These are phyloP conservation scores for Olivierus martensii DNA, from an alignment of 1,140 invertebrate genomes.

Conservation along the genomic window DNA sequence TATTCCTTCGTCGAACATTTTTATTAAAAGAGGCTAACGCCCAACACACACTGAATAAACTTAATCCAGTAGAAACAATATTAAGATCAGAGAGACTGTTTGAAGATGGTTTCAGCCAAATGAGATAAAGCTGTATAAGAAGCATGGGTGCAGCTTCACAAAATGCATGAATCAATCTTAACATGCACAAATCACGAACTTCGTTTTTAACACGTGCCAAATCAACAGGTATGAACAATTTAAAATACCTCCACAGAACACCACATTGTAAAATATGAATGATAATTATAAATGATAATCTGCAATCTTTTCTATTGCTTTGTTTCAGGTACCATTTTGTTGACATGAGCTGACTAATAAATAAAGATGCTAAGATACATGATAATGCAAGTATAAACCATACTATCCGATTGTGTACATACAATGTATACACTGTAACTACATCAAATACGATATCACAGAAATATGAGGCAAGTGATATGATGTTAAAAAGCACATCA, in stretches of 20 bases:
- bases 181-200: conserved; percentile 57
- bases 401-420: conserved; percentile 40
- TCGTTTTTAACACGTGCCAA: conserved; percentile 65
- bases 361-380: conserved; percentile 50
- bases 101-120: conserved; percentile 30
- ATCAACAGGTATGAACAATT: conserved; percentile 73
- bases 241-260: conserved; percentile 77
- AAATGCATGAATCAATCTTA: conserved; percentile 72
- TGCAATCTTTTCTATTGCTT: conserved; percentile 8
- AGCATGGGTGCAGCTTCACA: conserved; percentile 75
- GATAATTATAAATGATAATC: conserved; percentile 29
- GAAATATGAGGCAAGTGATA: conserved; percentile 77
- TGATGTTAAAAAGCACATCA: conserved; percentile 80
- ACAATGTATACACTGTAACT: conserved; percentile 64
- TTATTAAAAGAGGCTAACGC: conserved; percentile 79
- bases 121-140: conserved; percentile 61
- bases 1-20: conserved; percentile 61
- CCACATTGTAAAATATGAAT: conserved; percentile 65
- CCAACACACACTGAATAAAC: conserved; percentile 76
- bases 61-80: conserved; percentile 62
- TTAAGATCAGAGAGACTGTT: conserved; percentile 56
- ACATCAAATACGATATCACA: conserved; percentile 81
- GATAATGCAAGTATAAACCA: conserved; percentile 48
- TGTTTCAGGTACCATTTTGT: conserved; percentile 33
- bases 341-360: conserved; percentile 52